These are phyloP conservation scores for Fopius arisanus DNA, from an alignment of 1,140 invertebrate species.

Conservation along the genomic window DNA sequence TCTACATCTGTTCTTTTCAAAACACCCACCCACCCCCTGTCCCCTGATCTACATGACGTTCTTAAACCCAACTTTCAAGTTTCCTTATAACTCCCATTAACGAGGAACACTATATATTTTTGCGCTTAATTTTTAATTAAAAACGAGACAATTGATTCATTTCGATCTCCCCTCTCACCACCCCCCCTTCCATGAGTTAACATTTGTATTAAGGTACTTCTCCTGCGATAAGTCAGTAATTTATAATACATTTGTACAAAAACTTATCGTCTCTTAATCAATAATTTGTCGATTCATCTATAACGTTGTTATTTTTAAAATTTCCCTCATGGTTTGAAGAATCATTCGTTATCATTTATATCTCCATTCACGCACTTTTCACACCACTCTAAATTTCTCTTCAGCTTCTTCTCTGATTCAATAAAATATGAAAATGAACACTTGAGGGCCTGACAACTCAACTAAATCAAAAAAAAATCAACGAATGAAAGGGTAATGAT, in stretches of 20 bases:
- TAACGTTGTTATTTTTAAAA: constrained; percentile 3
- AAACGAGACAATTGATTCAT: constrained; percentile 37
- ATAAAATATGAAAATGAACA: constrained; percentile 16
- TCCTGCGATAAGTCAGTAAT: constrained; percentile 45
- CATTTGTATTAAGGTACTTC: constrained; percentile 45
- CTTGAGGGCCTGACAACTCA: background rate
- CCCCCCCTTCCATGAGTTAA: constrained; percentile 25
- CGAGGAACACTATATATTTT: constrained; percentile 42
- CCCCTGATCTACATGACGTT: background rate
- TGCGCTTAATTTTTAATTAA: constrained; percentile 39
- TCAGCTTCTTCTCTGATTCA: background rate
- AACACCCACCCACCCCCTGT: constrained; percentile 22
- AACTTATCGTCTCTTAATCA: constrained; percentile 55
- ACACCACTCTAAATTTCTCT: background rate
- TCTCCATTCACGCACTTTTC: constrained; percentile 8
- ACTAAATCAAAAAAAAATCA: background rate
- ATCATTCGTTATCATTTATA: constrained; percentile 2
- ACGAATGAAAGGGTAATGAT: background rate
- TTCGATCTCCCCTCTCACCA: constrained; percentile 31
- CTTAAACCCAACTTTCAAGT: constrained; percentile 16
- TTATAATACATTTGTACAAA: constrained; percentile 59
- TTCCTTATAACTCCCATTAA: constrained; percentile 27
- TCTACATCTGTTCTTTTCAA: constrained; percentile 29
- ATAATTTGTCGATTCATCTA: constrained; percentile 51
- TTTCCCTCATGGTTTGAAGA: constrained; percentile 1